phyloP scores from a whole-genome alignment of 2,888 invertebrate species.

The Thera britannica region DNA sequence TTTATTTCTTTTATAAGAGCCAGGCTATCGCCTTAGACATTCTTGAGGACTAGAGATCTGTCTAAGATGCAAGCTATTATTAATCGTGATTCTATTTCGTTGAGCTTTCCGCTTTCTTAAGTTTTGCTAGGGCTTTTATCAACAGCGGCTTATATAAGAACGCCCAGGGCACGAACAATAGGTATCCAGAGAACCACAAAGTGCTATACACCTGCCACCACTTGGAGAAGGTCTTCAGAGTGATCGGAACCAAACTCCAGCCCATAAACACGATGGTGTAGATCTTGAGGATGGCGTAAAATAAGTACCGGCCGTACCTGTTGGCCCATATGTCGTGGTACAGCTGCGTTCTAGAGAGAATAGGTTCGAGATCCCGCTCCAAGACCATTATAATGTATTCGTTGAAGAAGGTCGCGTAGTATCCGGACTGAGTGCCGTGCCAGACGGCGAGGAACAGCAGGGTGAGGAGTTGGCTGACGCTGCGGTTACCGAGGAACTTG shows the following conservation, averaged over 20 bases:
- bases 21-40: neutral
- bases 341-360: slow-evolving; percentile 79
- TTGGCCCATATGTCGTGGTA: slow-evolving; percentile 76
- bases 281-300: slow-evolving; percentile 86
- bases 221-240: slow-evolving; percentile 87
- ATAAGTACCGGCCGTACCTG: slow-evolving; percentile 63
- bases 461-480: slow-evolving; percentile 92
- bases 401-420: slow-evolving; percentile 96
- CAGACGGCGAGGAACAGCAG: slow-evolving; percentile 95
- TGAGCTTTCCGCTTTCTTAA: slow-evolving; percentile 3
- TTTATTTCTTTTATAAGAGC: neutral
- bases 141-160: slow-evolving; percentile 82
- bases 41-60: neutral
- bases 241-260: slow-evolving; percentile 91
- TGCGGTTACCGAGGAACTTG: slow-evolving; percentile 93
- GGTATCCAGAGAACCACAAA: slow-evolving; percentile 88
- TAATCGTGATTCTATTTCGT: neutral
- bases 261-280: slow-evolving; percentile 94
- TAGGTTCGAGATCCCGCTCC: slow-evolving; percentile 90
- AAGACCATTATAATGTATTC: slow-evolving; percentile 95
- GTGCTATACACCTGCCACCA: slow-evolving; percentile 87
- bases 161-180: slow-evolving; percentile 88
- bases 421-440: slow-evolving; percentile 98
- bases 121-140: slow-evolving; percentile 17
- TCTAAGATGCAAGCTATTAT: neutral